Evolutionary conservation across 2,113 vertebrate genomes (phyloP).

Genomic region (Herpetotheres cachinnans): DNA sequence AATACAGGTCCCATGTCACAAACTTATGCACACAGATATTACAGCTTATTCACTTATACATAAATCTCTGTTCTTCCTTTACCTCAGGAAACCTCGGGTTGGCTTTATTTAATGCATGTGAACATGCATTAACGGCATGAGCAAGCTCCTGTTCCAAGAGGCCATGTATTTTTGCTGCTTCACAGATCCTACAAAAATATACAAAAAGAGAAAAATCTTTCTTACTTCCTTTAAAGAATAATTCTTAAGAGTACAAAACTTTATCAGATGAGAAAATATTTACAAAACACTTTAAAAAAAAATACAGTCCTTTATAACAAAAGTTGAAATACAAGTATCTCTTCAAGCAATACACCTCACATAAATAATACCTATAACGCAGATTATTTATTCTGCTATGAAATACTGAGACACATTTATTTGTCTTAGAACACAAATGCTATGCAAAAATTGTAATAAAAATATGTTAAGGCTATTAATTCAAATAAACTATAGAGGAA

Average conservation of each 20-base stretch:
- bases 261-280: not conserved
- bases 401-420: not conserved
- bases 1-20: not conserved
- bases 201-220: not conserved
- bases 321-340: not conserved
- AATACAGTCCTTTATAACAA: not conserved
- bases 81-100: constrained; percentile 95
- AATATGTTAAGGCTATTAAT: not conserved
- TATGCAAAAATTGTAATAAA: not conserved
- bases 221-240: not conserved
- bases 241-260: not conserved
- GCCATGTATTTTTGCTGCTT: constrained; percentile 92
- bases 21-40: not conserved
- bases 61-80: constrained; percentile 34
- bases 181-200: constrained; percentile 84
- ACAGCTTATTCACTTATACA: not conserved
- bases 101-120: constrained; percentile 98
- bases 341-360: not conserved
- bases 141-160: constrained; percentile 96
- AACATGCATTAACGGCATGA: constrained; percentile 95
- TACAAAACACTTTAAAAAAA: not conserved
- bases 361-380: not conserved
- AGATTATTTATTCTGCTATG: not conserved
- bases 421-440: not conserved
- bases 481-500: not conserved